A percentile compares a stretch with the other conserved stretches of the same genome.
These are phyloP conservation scores for Volucella inanis DNA, from an alignment of 2,888 invertebrate species.

Conservation along the genomic window DNA sequence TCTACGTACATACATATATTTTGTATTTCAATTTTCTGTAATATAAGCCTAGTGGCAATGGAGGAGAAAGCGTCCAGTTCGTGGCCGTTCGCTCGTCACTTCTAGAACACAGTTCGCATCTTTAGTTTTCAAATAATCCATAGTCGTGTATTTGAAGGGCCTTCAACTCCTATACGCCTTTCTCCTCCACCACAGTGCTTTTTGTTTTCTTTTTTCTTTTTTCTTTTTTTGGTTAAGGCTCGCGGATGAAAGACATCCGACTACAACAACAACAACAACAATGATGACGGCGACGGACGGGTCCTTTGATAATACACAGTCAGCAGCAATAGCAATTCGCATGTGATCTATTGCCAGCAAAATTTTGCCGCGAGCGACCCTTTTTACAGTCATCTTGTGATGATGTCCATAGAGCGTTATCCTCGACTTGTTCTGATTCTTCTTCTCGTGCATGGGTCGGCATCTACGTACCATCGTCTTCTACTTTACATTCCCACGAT, in stretches of 20 bases:
- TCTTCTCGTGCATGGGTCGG: constrained; percentile 10
- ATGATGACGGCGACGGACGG: constrained; percentile 60
- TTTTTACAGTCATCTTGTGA: constrained; percentile 76
- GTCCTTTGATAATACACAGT: constrained; percentile 68
- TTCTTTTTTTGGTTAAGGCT: constrained; percentile 26
- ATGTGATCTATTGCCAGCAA: constrained; percentile 76
- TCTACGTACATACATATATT: constrained; percentile 22
- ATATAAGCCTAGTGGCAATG: constrained; percentile 54
- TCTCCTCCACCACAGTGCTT: too few species aligned
- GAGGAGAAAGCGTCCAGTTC: constrained; percentile 57
- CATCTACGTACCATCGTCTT: constrained; percentile 26
- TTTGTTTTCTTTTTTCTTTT: neutral
- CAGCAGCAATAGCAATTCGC: constrained; percentile 29
- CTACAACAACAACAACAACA: constrained; percentile 12
- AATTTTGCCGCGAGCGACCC: constrained; percentile 78
- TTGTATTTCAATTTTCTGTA: constrained; percentile 71
- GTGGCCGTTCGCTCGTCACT: constrained; percentile 59
- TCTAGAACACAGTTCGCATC: constrained; percentile 66
- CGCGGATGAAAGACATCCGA: constrained; percentile 73
- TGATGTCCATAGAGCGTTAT: constrained; percentile 67
- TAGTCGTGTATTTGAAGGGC: too few species aligned
- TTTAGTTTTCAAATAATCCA: constrained; percentile 64
- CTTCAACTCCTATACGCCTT: too few species aligned
- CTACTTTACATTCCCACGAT: constrained; percentile 6
- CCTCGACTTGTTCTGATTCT: constrained; percentile 44